Percentiles rank a stretch among this genome's conserved stretches.
These are phyloP conservation scores for Urechis unicinctus DNA, from an alignment of 2,888 invertebrate species.

Conservation along the genomic window DNA sequence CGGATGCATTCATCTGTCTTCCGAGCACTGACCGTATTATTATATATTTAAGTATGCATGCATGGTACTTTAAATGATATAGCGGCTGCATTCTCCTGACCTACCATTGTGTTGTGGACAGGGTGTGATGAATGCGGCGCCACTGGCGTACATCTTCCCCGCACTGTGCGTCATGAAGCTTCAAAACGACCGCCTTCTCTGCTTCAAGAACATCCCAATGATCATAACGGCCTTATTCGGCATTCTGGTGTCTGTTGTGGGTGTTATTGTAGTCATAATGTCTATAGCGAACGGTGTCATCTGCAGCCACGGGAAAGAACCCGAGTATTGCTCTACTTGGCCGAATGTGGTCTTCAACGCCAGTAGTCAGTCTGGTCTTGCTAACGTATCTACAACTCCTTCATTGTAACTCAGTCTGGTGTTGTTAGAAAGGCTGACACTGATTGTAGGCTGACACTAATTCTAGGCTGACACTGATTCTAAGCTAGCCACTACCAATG, in stretches of 20 bases:
- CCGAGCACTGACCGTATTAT: no score
- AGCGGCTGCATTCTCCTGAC: background rate
- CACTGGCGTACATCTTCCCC: conserved; percentile 75
- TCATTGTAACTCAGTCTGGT: no score
- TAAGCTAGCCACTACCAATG: no score
- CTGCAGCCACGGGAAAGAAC: conserved; percentile 63
- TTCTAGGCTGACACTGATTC: no score
- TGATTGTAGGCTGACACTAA: no score
- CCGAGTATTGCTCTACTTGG: conserved; percentile 57
- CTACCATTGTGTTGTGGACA: conserved; percentile 34
- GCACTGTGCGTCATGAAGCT: conserved; percentile 71
- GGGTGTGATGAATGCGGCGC: conserved; percentile 77
- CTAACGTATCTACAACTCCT: no score
- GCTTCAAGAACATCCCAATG: conserved; percentile 65
- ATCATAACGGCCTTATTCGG: conserved; percentile 67
- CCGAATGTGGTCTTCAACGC: background rate
- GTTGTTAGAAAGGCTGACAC: no score
- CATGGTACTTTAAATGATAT: no score
- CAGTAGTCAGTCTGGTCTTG: no score
- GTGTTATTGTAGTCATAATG: conserved; percentile 57
- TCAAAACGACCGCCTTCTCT: conserved; percentile 62
- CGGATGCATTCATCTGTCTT: no score
- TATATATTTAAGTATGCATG: no score
- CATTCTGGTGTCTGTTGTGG: conserved; percentile 59
- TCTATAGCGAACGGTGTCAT: conserved; percentile 48